Conservation (phyloP, 2,797 vertebrate species). For the Tapirus indicus region DNA sequence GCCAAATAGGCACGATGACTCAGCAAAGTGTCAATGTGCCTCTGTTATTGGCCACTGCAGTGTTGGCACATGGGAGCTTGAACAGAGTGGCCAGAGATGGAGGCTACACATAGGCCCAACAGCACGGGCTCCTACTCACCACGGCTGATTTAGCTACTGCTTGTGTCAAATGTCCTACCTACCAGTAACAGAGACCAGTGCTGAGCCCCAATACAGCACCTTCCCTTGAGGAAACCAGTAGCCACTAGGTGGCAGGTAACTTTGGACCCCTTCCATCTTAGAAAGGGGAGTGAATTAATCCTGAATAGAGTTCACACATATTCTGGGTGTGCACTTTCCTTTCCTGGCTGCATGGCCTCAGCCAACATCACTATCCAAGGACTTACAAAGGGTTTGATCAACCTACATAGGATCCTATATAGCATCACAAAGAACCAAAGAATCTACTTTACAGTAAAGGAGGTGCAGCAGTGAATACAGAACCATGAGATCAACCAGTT, state of each 20-base stretch:
- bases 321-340: not conserved
- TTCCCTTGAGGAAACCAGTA: not conserved
- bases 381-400: not conserved
- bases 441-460: not conserved
- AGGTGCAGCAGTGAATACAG: not conserved
- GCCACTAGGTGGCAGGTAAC: not conserved
- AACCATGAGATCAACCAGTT: not conserved
- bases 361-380: not conserved
- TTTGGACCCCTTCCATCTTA: not conserved
- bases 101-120: not conserved
- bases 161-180: not conserved
- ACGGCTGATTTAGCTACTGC: not conserved
- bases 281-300: not conserved
- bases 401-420: not conserved
- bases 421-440: not conserved
- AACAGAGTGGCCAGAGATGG: not conserved
- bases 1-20: not conserved
- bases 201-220: not conserved
- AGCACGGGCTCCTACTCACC: not conserved
- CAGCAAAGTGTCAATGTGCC: accelerated
- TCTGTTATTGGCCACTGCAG: not conserved
- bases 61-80: not conserved
- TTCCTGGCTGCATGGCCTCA: not conserved
- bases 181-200: not conserved
- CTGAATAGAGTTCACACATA: not conserved